Percentiles rank a stretch among this genome's conserved stretches.
These are phyloP conservation scores for Cariama cristata DNA, from an alignment of 2,113 vertebrate species.

Conservation along the genomic window DNA sequence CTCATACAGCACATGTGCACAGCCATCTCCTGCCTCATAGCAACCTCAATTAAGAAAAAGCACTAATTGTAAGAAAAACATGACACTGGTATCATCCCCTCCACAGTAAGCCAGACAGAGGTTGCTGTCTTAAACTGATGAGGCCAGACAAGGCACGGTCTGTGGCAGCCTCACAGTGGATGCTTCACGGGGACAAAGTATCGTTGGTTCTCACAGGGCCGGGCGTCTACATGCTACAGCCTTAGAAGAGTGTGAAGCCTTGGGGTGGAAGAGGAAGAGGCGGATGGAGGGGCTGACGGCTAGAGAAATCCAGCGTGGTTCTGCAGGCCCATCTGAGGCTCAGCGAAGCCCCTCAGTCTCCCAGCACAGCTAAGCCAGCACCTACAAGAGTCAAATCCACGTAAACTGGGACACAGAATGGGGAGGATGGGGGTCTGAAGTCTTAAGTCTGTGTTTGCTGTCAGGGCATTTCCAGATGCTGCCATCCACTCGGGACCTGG, in stretches of 20 bases:
- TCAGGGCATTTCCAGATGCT: not conserved
- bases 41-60: not conserved
- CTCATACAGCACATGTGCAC: not conserved
- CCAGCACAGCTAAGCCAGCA: not conserved
- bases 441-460: not conserved
- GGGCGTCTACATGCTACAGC: not conserved
- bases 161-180: not conserved
- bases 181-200: not conserved
- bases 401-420: rapidly evolving
- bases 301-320: not conserved
- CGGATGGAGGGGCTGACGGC: rapidly evolving
- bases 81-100: not conserved
- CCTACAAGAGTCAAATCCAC: not conserved
- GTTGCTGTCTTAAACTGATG: not conserved
- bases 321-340: not conserved
- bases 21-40: not conserved
- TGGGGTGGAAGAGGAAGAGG: not conserved
- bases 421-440: not conserved
- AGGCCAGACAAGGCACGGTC: not conserved
- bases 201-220: not conserved
- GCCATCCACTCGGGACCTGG: not conserved
- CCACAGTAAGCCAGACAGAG: not conserved
- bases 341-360: not conserved
- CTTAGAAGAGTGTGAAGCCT: not conserved
- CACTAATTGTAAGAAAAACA: not conserved